Percentiles rank a stretch among this genome's conserved stretches.
phyloP scores from a whole-genome alignment of 2,888 invertebrate species.

The Anagyrus pseudococci region DNA sequence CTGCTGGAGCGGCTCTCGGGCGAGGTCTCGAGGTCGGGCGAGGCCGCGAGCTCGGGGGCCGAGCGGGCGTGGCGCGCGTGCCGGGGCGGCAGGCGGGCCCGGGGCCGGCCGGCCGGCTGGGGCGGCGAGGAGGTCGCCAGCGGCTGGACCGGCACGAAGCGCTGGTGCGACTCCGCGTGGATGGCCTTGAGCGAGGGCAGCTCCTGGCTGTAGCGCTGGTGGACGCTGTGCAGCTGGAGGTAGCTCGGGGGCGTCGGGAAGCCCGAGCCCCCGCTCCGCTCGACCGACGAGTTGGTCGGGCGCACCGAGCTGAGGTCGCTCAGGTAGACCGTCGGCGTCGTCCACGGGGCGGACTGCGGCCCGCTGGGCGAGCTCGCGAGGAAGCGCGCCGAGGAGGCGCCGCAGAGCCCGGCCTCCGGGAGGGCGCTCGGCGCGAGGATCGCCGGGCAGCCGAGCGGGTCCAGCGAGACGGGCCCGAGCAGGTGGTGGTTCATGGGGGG shows the following conservation, averaged over 20 bases:
- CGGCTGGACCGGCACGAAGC: constrained; percentile 70
- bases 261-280: constrained; percentile 79
- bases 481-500: too few species aligned
- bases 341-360: constrained; percentile 58
- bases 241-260: constrained; percentile 65
- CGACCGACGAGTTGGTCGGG: constrained; percentile 76
- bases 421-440: constrained; percentile 8
- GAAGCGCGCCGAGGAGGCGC: constrained; percentile 45
- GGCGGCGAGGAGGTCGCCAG: constrained; percentile 70
- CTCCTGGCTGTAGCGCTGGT: constrained; percentile 76
- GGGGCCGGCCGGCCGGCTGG: constrained; percentile 63
- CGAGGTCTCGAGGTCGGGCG: constrained; percentile 72
- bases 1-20: constrained; percentile 89
- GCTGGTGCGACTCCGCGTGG: constrained; percentile 71
- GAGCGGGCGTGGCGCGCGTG: constrained; percentile 73
- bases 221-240: constrained; percentile 70
- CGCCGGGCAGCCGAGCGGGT: constrained; percentile 42
- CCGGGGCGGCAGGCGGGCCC: constrained; percentile 71
- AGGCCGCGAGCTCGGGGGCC: constrained; percentile 72
- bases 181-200: constrained; percentile 75
- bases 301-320: constrained; percentile 88
- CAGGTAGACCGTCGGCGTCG: constrained; percentile 73
- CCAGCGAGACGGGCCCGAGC: constrained; percentile 39
- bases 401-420: constrained; percentile 1
- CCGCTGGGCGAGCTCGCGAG: constrained; percentile 63